Base-by-base conservation (phyloP, 2,113 vertebrate species). In the Cariama cristata region DNA sequence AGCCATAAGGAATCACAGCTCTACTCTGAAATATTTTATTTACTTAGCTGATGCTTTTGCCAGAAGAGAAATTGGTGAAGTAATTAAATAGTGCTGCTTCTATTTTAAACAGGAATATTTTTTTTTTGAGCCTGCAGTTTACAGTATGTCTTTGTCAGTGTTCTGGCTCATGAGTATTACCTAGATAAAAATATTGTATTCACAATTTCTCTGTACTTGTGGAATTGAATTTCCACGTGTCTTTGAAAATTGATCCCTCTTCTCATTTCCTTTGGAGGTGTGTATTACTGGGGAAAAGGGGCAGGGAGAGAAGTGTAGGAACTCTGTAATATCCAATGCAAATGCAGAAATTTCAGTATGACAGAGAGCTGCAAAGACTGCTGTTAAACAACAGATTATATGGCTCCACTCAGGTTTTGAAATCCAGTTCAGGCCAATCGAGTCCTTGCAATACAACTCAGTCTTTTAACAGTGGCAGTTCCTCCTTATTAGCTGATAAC, bases 21-120 rank as follows among this genome's bases (percentile, higher is more conserved):
- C 90, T 92, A 47, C 58, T 47, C 53, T 86, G 79, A 96, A 91
- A 83, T 93, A 82, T 96, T 93, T 89, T 96, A 79, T 93, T 96
- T 97, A 44, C 86, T 83, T 90, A 83, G 74, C 30, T 59, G 55
- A 79, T 88, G 56, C 12, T 80, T 88, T 94, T 90, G 49, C 64
- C 81, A 62, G 88, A 58, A 82, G 60, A 88, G 22, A 75, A 94
- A 52, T 58, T 0, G 0, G n/a, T 90, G 62, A 75, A 93, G 75
- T 93, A 97, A 94, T 95, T 97, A 93, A 96, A 92, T 67, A 84
- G 52, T 53, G 14, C 49, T 83, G 60, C 55, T 86, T 69, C 69
- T 77, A 81, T 93, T 95, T 96, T 88, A 73, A 74, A 59, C 14
- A 56, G 84, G 73, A 81, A 7, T 22, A 11, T 64, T 68, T 75